Conservation (phyloP, 2,888 invertebrate species). For the Coenonympha arcania region DNA sequence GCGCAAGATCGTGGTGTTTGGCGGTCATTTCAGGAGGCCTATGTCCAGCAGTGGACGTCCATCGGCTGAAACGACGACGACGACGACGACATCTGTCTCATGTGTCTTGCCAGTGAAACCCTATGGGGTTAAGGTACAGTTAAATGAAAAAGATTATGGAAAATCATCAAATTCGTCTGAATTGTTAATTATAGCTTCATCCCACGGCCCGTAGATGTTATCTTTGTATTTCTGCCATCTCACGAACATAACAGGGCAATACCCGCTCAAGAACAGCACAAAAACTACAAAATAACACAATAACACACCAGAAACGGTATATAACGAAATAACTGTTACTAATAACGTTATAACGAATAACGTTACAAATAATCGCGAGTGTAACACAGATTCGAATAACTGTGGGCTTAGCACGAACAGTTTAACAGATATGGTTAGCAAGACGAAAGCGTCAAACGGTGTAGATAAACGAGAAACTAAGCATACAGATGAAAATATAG, state of each 20-base stretch:
- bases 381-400: conserved; percentile 77
- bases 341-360: conserved; percentile 67
- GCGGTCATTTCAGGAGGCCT: too few species aligned
- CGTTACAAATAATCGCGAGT: conserved; percentile 70
- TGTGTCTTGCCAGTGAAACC: too few species aligned
- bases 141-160: background rate
- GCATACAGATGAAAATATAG: conserved; percentile 95
- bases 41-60: too few species aligned
- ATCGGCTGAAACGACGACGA: too few species aligned
- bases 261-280: conserved; percentile 77
- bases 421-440: conserved; percentile 90
- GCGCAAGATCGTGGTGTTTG: too few species aligned
- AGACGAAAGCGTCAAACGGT: conserved; percentile 88
- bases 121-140: too few species aligned
- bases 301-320: conserved; percentile 72
- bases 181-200: conserved; percentile 88
- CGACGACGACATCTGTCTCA: too few species aligned
- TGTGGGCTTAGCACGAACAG: conserved; percentile 92
- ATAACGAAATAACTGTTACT: conserved; percentile 69
- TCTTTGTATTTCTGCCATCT: conserved; percentile 85
- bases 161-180: conserved; percentile 69
- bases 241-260: conserved; percentile 85
- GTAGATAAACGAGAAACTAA: conserved; percentile 91
- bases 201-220: conserved; percentile 98
- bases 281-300: conserved; percentile 76